A percentile compares a stretch with the other conserved stretches of the same genome.
Conservation (phyloP, 2,797 vertebrate species). For the Tympanoctomys barrerae region DNA sequence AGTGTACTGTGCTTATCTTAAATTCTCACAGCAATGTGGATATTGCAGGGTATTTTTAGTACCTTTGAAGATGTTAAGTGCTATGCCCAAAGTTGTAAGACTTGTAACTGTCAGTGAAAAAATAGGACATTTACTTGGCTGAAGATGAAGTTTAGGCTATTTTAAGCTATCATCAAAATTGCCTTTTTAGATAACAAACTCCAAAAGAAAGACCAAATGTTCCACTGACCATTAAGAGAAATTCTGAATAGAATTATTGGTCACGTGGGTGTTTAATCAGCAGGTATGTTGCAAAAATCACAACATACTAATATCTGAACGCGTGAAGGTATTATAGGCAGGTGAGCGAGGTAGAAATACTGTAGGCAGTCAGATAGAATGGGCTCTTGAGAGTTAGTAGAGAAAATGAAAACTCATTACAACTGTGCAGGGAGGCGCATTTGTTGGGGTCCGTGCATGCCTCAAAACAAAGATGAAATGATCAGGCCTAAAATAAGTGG, state of each 20-base stretch:
- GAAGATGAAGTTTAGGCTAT: not conserved
- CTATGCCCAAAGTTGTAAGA: not conserved
- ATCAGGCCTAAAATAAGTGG: not conserved
- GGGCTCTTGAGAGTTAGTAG: not conserved
- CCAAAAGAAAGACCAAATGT: not conserved
- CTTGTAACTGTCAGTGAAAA: not conserved
- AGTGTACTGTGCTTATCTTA: not conserved
- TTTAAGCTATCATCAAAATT: not conserved
- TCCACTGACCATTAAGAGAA: not conserved
- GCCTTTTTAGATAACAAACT: not conserved
- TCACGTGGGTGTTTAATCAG: not conserved
- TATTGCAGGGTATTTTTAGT: not conserved
- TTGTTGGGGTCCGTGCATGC: not conserved
- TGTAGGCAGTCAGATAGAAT: not conserved
- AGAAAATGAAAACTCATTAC: not conserved
- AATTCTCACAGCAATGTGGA: not conserved
- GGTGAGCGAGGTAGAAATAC: not conserved
- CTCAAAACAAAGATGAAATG: not conserved
- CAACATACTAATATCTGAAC: too few species aligned
- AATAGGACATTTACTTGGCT: not conserved
- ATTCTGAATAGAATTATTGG: not conserved
- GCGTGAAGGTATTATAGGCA: not conserved
- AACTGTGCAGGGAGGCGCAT: not conserved
- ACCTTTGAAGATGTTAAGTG: not conserved
- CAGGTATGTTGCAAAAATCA: not conserved